phyloP scores from a whole-genome alignment of 2,113 vertebrate genomes.

The Sinocyclocheilus anophthalmus region DNA sequence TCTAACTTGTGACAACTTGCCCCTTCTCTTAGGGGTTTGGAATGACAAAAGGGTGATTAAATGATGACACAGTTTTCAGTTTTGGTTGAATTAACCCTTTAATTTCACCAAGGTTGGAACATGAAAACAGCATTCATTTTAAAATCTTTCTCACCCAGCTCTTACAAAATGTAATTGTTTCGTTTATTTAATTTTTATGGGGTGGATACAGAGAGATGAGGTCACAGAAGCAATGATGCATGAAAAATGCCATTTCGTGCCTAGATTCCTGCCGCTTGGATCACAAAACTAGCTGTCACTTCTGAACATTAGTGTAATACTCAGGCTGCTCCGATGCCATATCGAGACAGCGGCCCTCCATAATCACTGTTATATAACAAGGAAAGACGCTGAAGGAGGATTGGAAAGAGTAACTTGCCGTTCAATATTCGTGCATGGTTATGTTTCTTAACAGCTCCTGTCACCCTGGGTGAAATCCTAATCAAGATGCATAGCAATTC shows the following conservation, averaged over 20 bases:
- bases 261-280: constrained; percentile 47
- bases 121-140: neutral
- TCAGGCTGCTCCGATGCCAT: constrained; percentile 13
- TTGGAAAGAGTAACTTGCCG: neutral
- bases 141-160: too few species aligned
- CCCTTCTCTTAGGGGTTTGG: neutral
- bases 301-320: constrained; percentile 53
- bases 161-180: too few species aligned
- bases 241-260: constrained; percentile 65
- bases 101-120: neutral
- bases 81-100: neutral
- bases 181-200: constrained; percentile 17
- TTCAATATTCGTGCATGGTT: constrained; percentile 19
- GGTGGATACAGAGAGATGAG: constrained; percentile 48
- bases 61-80: neutral
- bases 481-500: constrained; percentile 16
- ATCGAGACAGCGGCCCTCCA: neutral
- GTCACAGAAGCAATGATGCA: constrained; percentile 52
- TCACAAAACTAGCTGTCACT: constrained; percentile 55
- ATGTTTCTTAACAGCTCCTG: constrained; percentile 2
- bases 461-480: neutral
- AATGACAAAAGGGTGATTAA: neutral
- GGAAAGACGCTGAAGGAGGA: neutral
- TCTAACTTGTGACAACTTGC: too few species aligned
- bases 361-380: constrained; percentile 35